A percentile compares a stretch with the other conserved stretches of the same genome.
Evolutionary conservation across 2,113 vertebrate species (phyloP).

Genomic region (Ciconia maguari): DNA sequence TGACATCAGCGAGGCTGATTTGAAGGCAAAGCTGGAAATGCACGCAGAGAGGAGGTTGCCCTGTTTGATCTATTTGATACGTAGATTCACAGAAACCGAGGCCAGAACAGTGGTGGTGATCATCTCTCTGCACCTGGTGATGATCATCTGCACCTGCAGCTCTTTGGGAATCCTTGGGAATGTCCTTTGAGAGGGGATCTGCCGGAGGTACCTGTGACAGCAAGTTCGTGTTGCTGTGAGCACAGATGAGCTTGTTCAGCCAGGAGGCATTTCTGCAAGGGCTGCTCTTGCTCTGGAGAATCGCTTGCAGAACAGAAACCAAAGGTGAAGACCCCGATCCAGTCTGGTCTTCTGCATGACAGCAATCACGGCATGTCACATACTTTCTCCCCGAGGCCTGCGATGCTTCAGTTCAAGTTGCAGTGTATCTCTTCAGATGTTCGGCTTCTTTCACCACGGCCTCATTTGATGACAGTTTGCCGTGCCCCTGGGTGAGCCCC

Average conservation of each 20-base stretch:
- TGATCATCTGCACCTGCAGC: neutral
- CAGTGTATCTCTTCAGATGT: neutral
- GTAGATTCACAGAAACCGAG: neutral
- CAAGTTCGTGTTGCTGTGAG: neutral
- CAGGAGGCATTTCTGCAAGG: neutral
- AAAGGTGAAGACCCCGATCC: accelerated
- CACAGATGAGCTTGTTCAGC: neutral
- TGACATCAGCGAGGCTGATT: neutral
- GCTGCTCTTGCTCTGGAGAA: neutral
- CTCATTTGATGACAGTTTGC: neutral
- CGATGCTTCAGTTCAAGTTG: neutral
- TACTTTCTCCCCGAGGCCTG: neutral
- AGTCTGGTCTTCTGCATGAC: neutral
- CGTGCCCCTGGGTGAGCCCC: neutral
- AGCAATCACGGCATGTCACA: accelerated
- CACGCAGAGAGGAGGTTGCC: neutral
- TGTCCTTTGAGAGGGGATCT: neutral
- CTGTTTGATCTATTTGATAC: neutral
- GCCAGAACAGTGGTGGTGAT: neutral
- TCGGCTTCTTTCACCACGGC: neutral
- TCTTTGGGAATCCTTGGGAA: neutral
- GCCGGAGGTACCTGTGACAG: neutral
- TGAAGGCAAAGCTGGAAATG: neutral
- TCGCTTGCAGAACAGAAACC: neutral
- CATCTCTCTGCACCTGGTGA: neutral